Percentiles rank a stretch among this genome's conserved stretches.
These are phyloP conservation scores for Holacanthus passer DNA, from an alignment of 2,113 vertebrate species.

Conservation along the genomic window DNA sequence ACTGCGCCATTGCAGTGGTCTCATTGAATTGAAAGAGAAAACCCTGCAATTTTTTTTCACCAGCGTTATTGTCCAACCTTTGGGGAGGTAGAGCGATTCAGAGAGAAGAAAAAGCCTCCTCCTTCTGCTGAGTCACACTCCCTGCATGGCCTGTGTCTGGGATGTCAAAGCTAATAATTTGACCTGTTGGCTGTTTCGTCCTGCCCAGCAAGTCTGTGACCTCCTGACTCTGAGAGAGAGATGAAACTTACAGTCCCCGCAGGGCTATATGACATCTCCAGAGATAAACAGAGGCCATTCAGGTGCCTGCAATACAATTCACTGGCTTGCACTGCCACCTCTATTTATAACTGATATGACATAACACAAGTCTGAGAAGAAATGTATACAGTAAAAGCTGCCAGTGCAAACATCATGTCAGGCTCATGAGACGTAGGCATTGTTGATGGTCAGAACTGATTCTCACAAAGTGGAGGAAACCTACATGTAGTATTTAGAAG, in stretches of 20 bases:
- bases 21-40: slow-evolving; percentile 25
- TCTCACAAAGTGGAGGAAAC: not conserved
- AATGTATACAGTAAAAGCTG: not conserved
- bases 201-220: slow-evolving; percentile 36
- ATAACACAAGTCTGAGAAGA: not conserved
- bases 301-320: not conserved
- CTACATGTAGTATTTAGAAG: not conserved
- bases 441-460: not conserved
- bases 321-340: not conserved
- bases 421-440: not conserved
- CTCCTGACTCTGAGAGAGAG: slow-evolving; percentile 43
- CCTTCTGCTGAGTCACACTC: slow-evolving; percentile 26
- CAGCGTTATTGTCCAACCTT: slow-evolving; percentile 3
- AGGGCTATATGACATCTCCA: slow-evolving; percentile 12
- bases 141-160: slow-evolving; percentile 23
- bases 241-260: slow-evolving; percentile 34
- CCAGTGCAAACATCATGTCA: not conserved
- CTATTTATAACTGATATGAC: not conserved
- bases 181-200: slow-evolving; percentile 43
- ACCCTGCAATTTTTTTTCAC: not conserved
- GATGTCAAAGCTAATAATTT: slow-evolving; percentile 50
- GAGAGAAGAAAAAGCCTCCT: slow-evolving; percentile 16
- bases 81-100: slow-evolving; percentile 7
- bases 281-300: slow-evolving; percentile 14
- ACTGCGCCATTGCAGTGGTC: not conserved